Evolutionary conservation across 1,140 invertebrate species (phyloP).

Genomic region (Zaprionus camerounensis): DNA sequence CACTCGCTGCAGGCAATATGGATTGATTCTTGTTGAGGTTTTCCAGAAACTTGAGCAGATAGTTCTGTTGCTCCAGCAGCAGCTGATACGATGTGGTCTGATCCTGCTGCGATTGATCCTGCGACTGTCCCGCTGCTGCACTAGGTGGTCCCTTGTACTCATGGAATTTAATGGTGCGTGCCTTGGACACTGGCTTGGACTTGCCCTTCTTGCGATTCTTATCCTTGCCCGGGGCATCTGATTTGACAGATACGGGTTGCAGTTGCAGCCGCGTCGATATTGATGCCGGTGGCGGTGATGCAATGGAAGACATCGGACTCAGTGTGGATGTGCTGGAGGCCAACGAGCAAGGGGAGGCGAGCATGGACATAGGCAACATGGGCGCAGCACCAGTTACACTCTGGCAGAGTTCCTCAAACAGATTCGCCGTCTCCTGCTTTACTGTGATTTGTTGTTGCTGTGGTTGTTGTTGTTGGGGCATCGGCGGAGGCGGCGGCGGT

Average conservation of each 20-base stretch:
- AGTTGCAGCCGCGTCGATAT: slow-evolving; percentile 80
- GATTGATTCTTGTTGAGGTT: slow-evolving; percentile 82
- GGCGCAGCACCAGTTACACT: slow-evolving; percentile 85
- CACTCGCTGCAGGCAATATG: slow-evolving; percentile 86
- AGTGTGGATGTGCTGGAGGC: slow-evolving; percentile 86
- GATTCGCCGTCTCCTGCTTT: slow-evolving; percentile 83
- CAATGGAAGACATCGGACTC: slow-evolving; percentile 89
- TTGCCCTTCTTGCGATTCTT: slow-evolving; percentile 96
- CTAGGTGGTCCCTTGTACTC: slow-evolving; percentile 99
- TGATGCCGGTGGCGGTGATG: slow-evolving; percentile 85
- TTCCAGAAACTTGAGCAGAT: slow-evolving; percentile 85
- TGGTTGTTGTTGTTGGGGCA: slow-evolving; percentile 49
- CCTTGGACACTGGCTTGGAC: slow-evolving; percentile 92
- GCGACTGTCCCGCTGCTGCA: slow-evolving; percentile 91
- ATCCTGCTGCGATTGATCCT: slow-evolving; percentile 82
- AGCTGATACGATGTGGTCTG: slow-evolving; percentile 95
- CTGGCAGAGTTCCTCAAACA: slow-evolving; percentile 88
- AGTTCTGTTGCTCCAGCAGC: slow-evolving; percentile 96
- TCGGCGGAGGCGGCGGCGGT: slow-evolving; percentile 71
- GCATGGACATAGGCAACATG: slow-evolving; percentile 81
- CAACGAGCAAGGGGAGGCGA: slow-evolving; percentile 87
- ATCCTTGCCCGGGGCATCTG: slow-evolving; percentile 90
- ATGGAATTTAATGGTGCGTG: slow-evolving; percentile 98
- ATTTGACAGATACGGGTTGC: slow-evolving; percentile 85
- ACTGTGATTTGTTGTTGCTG: slow-evolving; percentile 47